Evolutionary conservation across 2,113 vertebrate species (phyloP), one percentile per base, ranked within the genome.

Genomic region (Patagioenas fasciata): DNA sequence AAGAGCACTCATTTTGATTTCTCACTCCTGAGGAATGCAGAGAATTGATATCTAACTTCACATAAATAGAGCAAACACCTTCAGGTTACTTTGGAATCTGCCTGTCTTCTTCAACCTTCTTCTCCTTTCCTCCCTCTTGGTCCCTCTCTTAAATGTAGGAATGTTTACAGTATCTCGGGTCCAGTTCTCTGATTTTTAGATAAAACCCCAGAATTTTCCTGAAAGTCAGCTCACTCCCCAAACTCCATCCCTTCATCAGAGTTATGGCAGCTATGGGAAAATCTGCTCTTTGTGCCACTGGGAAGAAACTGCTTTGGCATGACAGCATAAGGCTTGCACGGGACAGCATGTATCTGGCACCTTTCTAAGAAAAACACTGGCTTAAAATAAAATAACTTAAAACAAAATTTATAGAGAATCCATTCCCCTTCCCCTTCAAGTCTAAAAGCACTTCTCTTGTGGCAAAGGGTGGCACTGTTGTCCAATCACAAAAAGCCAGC

Each of bases 291-390:
- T 15, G 20, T 92, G 91, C 80, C 86, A 92, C 50, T 36, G 21
- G 71, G 66, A 95, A 82, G 50, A 88, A 90, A 92, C 53, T 93
- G 77, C 93, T 94, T 92, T 93, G 90, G 93, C 83, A 89, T 84
- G 50, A 75, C 91, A 92, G 93, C 62, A 2, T 93, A 95, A 96
- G 86, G 86, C 92, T 84, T 87, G 65, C 77, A 85, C 66, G 69
- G 70, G 71, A 77, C 75, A 82, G 75, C 47, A 85, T 78, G 74
- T 71, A 51, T 54, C 78, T 79, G 61, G 40, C 56, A 93, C 12
- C 50, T 32, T 78, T 53, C 81, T 74, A 92, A 77, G 31, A 88
- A 72, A 23, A 85, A 73, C 23, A 47, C 15, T 77, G 61, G 31
- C 73, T 93, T 91, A 81, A 95, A 96, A 57, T 13, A 79, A 74